These are phyloP conservation scores for Haliclona indistincta DNA, from an alignment of 37 sponge, comb jelly and placozoan species.

Conservation along the genomic window DNA sequence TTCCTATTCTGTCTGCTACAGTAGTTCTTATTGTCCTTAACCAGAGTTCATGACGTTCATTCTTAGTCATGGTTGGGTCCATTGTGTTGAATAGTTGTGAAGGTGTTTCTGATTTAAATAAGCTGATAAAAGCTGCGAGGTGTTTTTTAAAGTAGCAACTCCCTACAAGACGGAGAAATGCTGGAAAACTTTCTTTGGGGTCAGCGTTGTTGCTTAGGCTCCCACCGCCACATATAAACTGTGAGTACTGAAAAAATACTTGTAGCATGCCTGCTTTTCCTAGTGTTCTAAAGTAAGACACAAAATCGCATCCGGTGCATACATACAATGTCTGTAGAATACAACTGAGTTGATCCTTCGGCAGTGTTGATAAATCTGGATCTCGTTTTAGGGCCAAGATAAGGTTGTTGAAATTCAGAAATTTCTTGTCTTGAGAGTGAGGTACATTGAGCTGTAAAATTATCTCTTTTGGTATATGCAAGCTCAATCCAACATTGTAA, in stretches of 20 bases:
- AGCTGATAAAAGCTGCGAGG: constrained; percentile 6
- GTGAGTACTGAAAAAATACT: constrained; percentile 19
- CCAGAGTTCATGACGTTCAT: constrained; percentile 15
- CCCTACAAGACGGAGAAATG: constrained; percentile 16
- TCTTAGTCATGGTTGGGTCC: background rate
- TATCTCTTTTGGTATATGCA: background rate
- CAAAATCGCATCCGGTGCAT: constrained; percentile 20
- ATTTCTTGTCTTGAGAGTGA: background rate
- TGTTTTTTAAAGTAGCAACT: constrained; percentile 27
- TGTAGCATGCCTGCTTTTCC: constrained; percentile 9
- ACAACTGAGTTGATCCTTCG: background rate
- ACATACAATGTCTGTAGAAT: background rate
- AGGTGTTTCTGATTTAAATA: constrained; percentile 9
- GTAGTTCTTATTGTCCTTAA: background rate
- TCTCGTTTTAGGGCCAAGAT: background rate
- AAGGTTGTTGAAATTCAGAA: constrained; percentile 3
- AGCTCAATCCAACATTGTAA: constrained; percentile 26
- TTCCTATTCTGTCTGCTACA: constrained; percentile 7
- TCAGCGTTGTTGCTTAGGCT: background rate
- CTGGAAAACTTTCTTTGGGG: background rate
- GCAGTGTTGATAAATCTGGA: constrained; percentile 19
- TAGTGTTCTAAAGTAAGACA: constrained; percentile 5
- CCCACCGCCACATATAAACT: constrained; percentile 7
- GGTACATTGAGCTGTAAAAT: constrained; percentile 12
- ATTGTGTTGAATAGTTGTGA: constrained; percentile 9